These are phyloP conservation scores for Malurus splendens DNA, from an alignment of 2,797 vertebrate species.

Conservation along the genomic window DNA sequence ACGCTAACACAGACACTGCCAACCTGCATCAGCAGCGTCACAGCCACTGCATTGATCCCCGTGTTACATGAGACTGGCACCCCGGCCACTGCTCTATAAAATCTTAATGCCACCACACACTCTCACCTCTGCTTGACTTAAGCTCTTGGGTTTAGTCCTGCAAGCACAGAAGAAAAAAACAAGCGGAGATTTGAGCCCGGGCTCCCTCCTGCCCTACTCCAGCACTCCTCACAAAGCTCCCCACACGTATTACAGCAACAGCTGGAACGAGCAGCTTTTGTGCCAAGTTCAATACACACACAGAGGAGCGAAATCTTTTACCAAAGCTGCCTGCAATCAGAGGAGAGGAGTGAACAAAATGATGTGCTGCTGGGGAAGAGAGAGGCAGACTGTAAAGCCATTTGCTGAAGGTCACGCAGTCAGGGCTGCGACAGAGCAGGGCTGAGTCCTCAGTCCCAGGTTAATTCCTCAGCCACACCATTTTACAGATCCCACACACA, in stretches of 20 bases:
- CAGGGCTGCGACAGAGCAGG: background rate
- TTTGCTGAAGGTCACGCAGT: constrained; percentile 8
- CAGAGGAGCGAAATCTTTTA: constrained; percentile 15
- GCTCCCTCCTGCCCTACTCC: background rate
- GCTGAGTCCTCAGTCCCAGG: background rate
- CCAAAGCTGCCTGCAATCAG: constrained; percentile 28
- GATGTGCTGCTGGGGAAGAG: background rate
- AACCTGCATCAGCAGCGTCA: background rate
- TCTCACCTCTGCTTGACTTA: background rate
- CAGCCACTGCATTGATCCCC: rapidly evolving
- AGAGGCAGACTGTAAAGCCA: background rate
- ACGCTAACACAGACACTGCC: no score
- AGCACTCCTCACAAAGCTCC: background rate
- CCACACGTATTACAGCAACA: background rate
- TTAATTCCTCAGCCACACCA: background rate
- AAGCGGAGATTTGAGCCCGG: background rate
- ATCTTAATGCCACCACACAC: background rate
- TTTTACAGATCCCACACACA: background rate
- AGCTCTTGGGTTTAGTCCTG: background rate
- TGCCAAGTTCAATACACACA: constrained; percentile 18
- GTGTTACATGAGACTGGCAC: background rate
- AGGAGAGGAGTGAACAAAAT: constrained; percentile 17
- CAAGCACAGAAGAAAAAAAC: background rate
- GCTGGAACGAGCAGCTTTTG: constrained; percentile 22
- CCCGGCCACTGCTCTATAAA: background rate